phyloP scores from a whole-genome alignment of 2,797 vertebrate species.

The Cottoperca gobio region DNA sequence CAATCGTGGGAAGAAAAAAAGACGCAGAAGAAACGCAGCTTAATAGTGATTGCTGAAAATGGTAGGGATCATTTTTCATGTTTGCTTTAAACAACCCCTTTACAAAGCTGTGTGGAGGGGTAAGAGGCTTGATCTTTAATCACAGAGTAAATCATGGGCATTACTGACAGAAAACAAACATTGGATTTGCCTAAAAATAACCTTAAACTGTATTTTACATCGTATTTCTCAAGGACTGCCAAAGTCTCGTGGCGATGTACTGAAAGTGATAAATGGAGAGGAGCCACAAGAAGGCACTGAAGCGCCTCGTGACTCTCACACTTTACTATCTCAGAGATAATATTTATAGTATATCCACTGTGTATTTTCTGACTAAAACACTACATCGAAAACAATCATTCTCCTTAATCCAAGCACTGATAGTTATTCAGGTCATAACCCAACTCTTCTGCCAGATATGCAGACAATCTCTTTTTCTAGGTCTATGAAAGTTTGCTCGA shows the following conservation, averaged over 20 bases:
- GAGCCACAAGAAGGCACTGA: constrained; percentile 80
- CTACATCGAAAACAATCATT: not conserved
- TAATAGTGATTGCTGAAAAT: constrained; percentile 44
- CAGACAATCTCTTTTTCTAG: constrained; percentile 13
- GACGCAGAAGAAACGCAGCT: constrained; percentile 30
- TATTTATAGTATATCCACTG: not conserved
- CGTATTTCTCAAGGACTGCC: constrained; percentile 5
- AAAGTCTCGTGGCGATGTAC: not conserved
- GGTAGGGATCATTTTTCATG: constrained; percentile 49
- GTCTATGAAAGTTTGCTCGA: constrained; percentile 1
- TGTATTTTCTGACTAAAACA: not conserved
- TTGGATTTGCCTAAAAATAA: constrained; percentile 16
- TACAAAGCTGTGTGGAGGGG: constrained; percentile 1
- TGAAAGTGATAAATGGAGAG: constrained; percentile 11
- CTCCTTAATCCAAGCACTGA: not conserved
- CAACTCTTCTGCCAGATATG: not conserved
- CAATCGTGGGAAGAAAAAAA: not conserved
- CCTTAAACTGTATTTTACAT: not conserved
- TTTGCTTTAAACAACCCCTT: constrained; percentile 52
- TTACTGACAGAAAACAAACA: not conserved
- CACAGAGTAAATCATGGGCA: constrained; percentile 3
- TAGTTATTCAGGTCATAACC: constrained; percentile 17
- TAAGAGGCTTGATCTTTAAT: not conserved
- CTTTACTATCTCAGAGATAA: constrained; percentile 2
- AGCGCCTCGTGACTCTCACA: constrained; percentile 47